These are phyloP conservation scores for Hydropsyche tenuis DNA, from an alignment of 1,140 invertebrate genomes.

Conservation along the genomic window DNA sequence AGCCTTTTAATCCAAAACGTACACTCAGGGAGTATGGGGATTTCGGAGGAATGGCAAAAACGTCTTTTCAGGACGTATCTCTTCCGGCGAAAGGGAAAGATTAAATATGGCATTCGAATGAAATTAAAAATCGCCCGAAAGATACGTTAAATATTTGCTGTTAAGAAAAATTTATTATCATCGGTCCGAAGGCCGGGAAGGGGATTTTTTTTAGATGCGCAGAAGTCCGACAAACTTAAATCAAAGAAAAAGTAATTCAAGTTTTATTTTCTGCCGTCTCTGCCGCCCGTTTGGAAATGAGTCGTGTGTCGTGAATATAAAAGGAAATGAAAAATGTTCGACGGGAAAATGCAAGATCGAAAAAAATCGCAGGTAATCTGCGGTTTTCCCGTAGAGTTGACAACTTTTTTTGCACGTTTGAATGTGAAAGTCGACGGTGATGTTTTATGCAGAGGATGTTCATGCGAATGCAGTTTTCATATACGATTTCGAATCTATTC, in stretches of 20 bases:
- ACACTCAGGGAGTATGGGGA: not conserved
- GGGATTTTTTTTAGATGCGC: not conserved
- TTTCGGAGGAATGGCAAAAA: not conserved
- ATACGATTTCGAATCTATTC: too few species aligned
- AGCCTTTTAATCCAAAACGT: constrained; percentile 15
- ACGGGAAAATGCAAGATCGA: not conserved
- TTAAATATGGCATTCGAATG: constrained; percentile 16
- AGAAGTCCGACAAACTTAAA: constrained; percentile 10
- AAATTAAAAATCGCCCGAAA: constrained; percentile 10
- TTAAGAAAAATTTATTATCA: not conserved
- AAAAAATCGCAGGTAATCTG: too few species aligned
- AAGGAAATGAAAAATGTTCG: constrained; percentile 8
- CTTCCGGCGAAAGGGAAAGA: not conserved
- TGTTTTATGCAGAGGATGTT: too few species aligned
- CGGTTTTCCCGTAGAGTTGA: too few species aligned
- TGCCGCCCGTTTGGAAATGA: not conserved
- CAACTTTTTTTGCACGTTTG: too few species aligned
- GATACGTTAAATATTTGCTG: not conserved
- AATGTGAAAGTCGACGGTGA: too few species aligned
- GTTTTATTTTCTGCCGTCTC: not conserved
- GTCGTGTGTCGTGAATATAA: not conserved
- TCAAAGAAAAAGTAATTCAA: constrained; percentile 18
- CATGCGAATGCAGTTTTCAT: too few species aligned
- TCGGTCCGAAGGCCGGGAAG: not conserved
- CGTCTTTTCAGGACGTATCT: not conserved